Percentiles rank a stretch among this genome's conserved stretches.
Evolutionary conservation across 1,140 invertebrate genomes (phyloP).

Genomic region (Aphis gossypii): DNA sequence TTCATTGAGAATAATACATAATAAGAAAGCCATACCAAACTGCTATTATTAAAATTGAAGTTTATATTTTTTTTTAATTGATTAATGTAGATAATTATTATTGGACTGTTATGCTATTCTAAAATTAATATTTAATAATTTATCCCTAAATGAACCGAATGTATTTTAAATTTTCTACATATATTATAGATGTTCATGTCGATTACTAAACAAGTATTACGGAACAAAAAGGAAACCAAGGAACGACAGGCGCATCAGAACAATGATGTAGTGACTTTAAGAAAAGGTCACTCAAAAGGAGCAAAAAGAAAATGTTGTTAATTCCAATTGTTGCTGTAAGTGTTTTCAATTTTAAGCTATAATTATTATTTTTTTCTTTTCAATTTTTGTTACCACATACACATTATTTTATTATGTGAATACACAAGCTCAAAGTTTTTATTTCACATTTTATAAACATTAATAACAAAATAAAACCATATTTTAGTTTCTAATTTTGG

Average conservation of each 20-base stretch:
- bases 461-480: conserved; percentile 2
- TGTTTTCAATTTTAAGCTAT: conserved; percentile 57
- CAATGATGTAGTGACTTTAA: conserved; percentile 62
- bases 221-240: conserved; percentile 73
- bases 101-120: background rate
- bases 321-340: conserved; percentile 56
- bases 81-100: background rate
- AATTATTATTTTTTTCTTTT: conserved; percentile 56
- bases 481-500: conserved; percentile 23
- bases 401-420: conserved; percentile 55
- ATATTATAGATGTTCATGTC: conserved; percentile 76
- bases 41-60: too few species aligned
- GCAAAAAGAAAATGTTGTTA: conserved; percentile 63
- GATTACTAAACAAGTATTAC: conserved; percentile 75
- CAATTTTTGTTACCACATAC: conserved; percentile 56
- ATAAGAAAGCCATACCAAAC: too few species aligned
- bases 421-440: conserved; percentile 55
- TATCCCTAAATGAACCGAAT: background rate
- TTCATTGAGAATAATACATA: too few species aligned
- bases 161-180: background rate
- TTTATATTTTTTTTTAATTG: background rate
- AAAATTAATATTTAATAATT: background rate
- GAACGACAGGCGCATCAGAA: conserved; percentile 69
- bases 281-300: conserved; percentile 60
- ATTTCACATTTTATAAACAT: conserved; percentile 45